Percentiles rank a stretch among this genome's conserved stretches.
Evolutionary conservation across 2,797 vertebrate species (phyloP).

Genomic region (Limnodromus scolopaceus): DNA sequence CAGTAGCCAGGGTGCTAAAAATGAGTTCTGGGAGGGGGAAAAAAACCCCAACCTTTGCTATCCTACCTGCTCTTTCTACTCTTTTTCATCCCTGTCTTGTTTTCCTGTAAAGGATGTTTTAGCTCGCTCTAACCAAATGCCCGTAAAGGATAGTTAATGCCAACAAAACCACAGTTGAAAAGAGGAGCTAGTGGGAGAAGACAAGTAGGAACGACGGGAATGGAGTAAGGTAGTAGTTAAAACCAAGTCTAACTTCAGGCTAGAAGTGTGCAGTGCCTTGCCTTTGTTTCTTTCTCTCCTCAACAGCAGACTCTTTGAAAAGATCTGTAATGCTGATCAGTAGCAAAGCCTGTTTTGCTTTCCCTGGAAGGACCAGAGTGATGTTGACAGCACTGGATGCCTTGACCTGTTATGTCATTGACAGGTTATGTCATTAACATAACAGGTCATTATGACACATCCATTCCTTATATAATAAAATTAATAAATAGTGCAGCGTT

Average conservation of each 20-base stretch:
- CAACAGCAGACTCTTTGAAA: not conserved
- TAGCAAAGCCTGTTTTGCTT: not conserved
- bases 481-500: not conserved
- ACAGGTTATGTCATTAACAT: not conserved
- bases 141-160: not conserved
- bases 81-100: not conserved
- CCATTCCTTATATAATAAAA: not conserved
- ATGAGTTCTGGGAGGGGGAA: too few relatives aligned
- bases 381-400: not conserved
- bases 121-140: not conserved
- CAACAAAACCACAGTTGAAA: not conserved
- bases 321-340: not conserved
- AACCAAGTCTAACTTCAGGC: not conserved
- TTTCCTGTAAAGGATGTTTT: not conserved
- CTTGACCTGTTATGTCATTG: not conserved
- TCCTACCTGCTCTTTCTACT: not conserved
- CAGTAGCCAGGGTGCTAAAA: not conserved
- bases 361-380: not conserved
- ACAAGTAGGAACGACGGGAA: not conserved
- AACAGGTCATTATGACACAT: not conserved
- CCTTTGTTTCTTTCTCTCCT: not conserved
- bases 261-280: not conserved
- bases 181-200: not conserved
- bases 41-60: accelerated
- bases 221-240: not conserved